A percentile compares a stretch with the other conserved stretches of the same genome.
phyloP scores from a whole-genome alignment of 2,888 invertebrate genomes.

The Poecilus cupreus region DNA sequence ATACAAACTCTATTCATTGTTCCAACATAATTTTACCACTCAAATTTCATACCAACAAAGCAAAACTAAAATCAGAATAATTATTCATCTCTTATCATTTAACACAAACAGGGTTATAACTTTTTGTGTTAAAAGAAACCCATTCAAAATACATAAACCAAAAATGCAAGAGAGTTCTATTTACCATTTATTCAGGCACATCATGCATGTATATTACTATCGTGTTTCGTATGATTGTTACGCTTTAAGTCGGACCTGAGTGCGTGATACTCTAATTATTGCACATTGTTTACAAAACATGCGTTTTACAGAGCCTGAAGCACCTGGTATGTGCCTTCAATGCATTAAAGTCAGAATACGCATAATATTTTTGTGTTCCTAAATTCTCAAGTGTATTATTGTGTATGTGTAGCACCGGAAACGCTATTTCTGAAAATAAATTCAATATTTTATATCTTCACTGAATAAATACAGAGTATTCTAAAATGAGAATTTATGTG shows the following conservation, averaged over 20 bases:
- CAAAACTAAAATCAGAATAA: no score
- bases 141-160: neutral
- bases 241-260: conserved; percentile 22
- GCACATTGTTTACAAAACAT: conserved; percentile 42
- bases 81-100: neutral
- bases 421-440: neutral
- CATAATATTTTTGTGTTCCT: conserved; percentile 9
- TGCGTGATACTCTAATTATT: conserved; percentile 45
- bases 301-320: neutral
- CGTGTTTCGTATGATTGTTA: neutral
- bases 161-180: neutral
- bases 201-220: neutral
- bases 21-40: no score
- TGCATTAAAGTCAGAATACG: conserved; percentile 16
- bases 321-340: conserved; percentile 7
- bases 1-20: no score
- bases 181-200: neutral
- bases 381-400: conserved; percentile 41
- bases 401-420: conserved; percentile 30
- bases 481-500: no score
- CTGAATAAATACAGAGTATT: no score
- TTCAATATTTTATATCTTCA: conserved; percentile 8
- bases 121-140: neutral
- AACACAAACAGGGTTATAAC: neutral
- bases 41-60: no score